Evolutionary conservation across 2,797 vertebrate species (phyloP).

Genomic region (Furcifer pardalis): DNA sequence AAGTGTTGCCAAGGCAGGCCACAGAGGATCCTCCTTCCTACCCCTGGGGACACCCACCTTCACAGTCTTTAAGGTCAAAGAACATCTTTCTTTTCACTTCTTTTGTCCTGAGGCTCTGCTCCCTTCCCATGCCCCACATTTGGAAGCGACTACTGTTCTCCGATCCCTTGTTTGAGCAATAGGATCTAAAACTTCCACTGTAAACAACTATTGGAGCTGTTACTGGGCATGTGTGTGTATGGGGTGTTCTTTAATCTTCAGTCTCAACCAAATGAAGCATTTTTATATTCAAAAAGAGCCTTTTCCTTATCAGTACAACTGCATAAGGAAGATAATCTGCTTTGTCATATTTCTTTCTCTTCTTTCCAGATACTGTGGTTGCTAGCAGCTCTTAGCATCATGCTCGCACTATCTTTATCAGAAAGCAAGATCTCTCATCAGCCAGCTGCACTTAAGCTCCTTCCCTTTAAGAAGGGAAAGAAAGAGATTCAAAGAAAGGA

Average conservation of each 20-base stretch:
- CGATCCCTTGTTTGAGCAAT: background rate
- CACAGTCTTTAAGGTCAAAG: background rate
- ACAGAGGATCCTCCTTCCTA: too few species aligned
- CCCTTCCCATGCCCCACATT: background rate
- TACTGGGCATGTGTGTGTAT: too few species aligned
- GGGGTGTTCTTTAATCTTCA: background rate
- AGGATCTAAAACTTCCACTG: background rate
- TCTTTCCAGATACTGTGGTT: constrained; percentile 32
- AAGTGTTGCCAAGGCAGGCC: too few species aligned
- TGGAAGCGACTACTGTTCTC: background rate
- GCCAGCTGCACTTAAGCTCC: background rate
- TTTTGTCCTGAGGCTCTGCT: too few species aligned
- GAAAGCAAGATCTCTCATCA: constrained; percentile 15
- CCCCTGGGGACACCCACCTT: too few species aligned
- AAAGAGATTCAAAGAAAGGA: background rate
- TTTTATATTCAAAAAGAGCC: background rate
- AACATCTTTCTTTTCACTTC: background rate
- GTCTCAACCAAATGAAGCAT: background rate
- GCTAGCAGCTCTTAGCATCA: constrained; percentile 32
- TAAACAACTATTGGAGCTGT: background rate
- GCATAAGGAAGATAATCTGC: constrained; percentile 10
- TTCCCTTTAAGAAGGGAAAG: constrained; percentile 22
- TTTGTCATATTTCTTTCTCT: constrained; percentile 32
- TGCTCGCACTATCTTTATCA: constrained; percentile 4
- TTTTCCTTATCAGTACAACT: background rate